Percentiles rank a stretch among this genome's conserved stretches.
phyloP scores from a whole-genome alignment of 2,113 vertebrate genomes.

The Neomonachus schauinslandi region DNA sequence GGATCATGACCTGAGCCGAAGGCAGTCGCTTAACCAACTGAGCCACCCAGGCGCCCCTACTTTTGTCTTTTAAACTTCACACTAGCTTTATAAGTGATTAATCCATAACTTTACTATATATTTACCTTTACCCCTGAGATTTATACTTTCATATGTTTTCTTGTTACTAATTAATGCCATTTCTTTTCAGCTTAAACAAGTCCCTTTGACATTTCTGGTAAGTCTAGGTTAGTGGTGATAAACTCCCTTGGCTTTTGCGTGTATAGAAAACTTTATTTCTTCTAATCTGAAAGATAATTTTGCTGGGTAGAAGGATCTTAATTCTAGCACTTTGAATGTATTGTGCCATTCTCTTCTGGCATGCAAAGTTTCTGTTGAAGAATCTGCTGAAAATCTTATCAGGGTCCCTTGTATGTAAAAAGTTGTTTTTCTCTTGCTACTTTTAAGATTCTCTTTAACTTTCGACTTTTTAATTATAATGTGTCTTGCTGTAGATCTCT shows the following conservation, averaged over 20 bases:
- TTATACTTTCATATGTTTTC: too few species aligned
- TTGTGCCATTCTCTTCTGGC: background rate
- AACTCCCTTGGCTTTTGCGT: background rate
- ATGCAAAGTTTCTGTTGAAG: background rate
- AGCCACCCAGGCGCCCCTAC: too few species aligned
- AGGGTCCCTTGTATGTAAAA: background rate
- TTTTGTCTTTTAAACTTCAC: background rate
- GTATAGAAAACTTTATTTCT: background rate
- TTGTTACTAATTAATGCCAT: background rate
- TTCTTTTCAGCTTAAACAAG: background rate
- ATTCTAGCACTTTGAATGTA: background rate
- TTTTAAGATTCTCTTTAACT: background rate
- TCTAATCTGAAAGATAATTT: background rate
- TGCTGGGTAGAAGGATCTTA: background rate
- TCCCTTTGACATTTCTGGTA: background rate
- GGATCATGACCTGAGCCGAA: too few species aligned
- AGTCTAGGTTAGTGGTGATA: background rate
- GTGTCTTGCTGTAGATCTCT: background rate
- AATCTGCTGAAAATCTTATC: background rate
- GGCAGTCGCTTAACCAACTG: too few species aligned
- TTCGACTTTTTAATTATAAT: background rate
- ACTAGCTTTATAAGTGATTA: background rate
- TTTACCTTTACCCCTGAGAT: background rate
- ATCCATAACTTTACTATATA: background rate
- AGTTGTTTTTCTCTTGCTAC: background rate